Conservation (phyloP, 2,797 vertebrate genomes). For the Hoplostethus mediterraneus region DNA sequence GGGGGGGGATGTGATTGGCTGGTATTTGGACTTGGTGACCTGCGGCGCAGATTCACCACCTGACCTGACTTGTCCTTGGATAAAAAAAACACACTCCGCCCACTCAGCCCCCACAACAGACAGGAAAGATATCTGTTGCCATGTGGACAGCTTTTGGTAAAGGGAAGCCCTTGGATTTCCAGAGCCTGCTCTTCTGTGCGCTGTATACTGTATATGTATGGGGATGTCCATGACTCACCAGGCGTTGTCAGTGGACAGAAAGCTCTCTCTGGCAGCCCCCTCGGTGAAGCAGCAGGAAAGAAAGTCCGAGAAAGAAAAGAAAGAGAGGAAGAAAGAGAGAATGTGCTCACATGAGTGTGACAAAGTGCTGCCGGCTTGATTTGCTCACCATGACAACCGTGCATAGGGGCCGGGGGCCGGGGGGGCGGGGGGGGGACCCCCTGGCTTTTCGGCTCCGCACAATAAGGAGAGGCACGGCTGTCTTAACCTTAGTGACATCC, state of each 20-base stretch:
- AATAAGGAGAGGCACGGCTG: conserved; percentile 78
- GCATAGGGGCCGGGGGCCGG: conserved; percentile 34
- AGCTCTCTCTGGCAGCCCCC: conserved; percentile 57
- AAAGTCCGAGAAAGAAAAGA: conserved; percentile 71
- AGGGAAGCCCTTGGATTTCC: conserved; percentile 27
- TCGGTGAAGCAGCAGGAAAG: conserved; percentile 64
- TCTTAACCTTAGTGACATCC: conserved; percentile 84
- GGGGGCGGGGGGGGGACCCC: conserved; percentile 47
- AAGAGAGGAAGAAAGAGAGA: conserved; percentile 74
- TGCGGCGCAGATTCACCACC: conserved; percentile 28
- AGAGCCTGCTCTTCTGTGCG: conserved; percentile 53
- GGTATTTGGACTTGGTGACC: conserved; percentile 46
- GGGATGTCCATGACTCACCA: conserved; percentile 62
- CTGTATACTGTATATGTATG: conserved; percentile 52
- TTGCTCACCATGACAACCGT: conserved; percentile 82
- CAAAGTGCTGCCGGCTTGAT: conserved; percentile 78
- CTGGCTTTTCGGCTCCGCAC: conserved; percentile 72
- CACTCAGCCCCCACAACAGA: conserved; percentile 37
- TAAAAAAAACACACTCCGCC: conserved; percentile 31
- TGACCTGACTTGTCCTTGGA: conserved; percentile 41
- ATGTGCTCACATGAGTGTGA: conserved; percentile 81
- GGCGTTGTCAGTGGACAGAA: conserved; percentile 63
- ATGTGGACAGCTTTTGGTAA: conserved; percentile 31
- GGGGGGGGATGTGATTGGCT: conserved; percentile 35
- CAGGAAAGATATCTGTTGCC: conserved; percentile 49